phyloP scores from a whole-genome alignment of 2,888 invertebrate genomes.

The Caenorhabditis doughertyi region DNA sequence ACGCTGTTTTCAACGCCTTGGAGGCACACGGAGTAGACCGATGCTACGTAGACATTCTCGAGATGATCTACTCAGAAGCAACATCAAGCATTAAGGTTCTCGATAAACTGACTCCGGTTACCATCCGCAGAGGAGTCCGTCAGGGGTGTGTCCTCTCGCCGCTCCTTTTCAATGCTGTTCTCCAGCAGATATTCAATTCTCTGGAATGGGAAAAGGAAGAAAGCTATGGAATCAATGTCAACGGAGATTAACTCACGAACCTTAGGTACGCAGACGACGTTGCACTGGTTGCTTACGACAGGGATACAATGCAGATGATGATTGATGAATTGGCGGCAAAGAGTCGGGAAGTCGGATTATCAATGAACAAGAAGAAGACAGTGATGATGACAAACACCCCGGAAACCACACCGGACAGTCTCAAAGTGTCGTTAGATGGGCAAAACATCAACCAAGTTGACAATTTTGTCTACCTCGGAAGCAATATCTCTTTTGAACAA shows the following conservation, averaged over 20 bases:
- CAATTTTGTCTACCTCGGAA: not conserved
- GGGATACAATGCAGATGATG: not conserved
- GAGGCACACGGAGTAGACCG: not conserved
- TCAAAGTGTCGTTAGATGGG: too few species aligned
- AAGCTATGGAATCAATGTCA: not conserved
- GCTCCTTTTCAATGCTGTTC: not conserved
- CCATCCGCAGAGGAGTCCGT: not conserved
- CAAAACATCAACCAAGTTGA: too few species aligned
- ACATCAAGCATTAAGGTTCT: not conserved
- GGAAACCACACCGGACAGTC: too few species aligned
- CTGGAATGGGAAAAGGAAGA: not conserved
- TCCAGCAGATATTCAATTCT: not conserved
- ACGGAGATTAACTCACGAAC: not conserved
- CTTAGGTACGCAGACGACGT: not conserved
- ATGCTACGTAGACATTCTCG: not conserved
- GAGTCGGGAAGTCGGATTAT: not conserved
- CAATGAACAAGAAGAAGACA: not conserved
- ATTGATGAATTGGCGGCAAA: not conserved
- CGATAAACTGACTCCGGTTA: not conserved
- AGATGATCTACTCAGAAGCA: not conserved
- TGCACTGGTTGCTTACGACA: not conserved
- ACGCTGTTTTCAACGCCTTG: not conserved
- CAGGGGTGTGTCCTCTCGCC: not conserved
- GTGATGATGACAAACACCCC: not conserved
- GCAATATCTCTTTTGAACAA: not conserved